phyloP scores from a whole-genome alignment of 2,888 invertebrate species.

The Heliconius charithonia region DNA sequence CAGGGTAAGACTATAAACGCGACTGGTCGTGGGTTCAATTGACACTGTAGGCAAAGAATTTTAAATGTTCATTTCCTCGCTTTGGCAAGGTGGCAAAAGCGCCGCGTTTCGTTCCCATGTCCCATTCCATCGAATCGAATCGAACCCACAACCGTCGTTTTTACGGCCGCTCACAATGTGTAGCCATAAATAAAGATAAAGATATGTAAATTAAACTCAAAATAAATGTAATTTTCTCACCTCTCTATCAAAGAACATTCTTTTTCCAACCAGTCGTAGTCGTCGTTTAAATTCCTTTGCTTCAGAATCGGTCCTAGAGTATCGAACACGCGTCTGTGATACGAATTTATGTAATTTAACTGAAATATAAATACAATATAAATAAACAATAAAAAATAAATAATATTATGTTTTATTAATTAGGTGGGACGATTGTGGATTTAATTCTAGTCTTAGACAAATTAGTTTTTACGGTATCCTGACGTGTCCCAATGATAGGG shows the following conservation, averaged over 20 bases:
- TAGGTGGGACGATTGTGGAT: too few species aligned
- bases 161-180: too few species aligned
- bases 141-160: too few species aligned
- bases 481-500: too few species aligned
- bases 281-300: slow-evolving; percentile 57
- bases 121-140: neutral
- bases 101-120: neutral
- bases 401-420: too few species aligned
- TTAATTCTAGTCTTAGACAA: too few species aligned
- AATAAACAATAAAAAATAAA: neutral
- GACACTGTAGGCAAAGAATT: neutral
- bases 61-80: neutral
- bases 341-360: slow-evolving; percentile 67
- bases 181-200: too few species aligned
- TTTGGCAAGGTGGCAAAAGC: neutral
- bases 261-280: slow-evolving; percentile 62
- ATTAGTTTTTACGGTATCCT: too few species aligned
- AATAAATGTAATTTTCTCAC: neutral
- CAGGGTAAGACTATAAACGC: neutral
- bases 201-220: neutral
- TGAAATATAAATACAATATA: slow-evolving; percentile 47
- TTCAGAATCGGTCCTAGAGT: slow-evolving; percentile 63
- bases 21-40: neutral
- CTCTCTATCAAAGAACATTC: slow-evolving; percentile 58
- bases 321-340: slow-evolving; percentile 64